These are phyloP conservation scores for Leistus spinibarbis DNA, from an alignment of 2,888 invertebrate genomes.

Conservation along the genomic window DNA sequence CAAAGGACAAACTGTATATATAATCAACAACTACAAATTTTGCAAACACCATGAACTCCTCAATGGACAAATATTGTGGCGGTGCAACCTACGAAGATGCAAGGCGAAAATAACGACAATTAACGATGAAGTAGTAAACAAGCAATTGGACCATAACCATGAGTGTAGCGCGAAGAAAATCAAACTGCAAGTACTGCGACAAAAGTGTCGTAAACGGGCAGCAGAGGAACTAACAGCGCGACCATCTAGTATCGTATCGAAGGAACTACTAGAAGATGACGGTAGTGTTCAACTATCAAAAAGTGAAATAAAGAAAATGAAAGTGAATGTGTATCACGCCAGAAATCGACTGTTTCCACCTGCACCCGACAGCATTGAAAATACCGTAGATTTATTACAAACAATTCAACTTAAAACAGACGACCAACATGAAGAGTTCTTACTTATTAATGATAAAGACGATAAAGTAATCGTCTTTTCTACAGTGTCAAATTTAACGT, in stretches of 20 bases:
- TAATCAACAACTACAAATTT: background rate
- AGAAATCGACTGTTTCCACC: background rate
- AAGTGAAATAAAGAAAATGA: background rate
- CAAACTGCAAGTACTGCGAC: background rate
- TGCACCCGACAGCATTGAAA: background rate
- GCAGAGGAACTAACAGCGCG: background rate
- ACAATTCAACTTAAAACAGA: background rate
- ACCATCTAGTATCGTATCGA: background rate
- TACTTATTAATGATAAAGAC: background rate
- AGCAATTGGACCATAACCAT: background rate
- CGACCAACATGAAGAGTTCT: background rate
- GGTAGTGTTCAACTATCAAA: background rate
- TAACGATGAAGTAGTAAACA: background rate
- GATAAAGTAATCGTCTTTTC: background rate
- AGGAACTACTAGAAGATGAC: background rate
- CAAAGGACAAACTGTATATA: background rate
- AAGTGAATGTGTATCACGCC: background rate
- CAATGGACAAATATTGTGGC: background rate
- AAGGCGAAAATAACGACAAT: background rate
- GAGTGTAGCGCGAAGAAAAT: background rate
- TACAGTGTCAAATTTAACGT: background rate
- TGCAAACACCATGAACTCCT: background rate
- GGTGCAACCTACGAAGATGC: background rate
- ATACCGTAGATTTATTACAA: background rate
- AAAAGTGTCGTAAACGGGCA: background rate